A percentile compares a stretch with the other conserved stretches of the same genome.
These are phyloP conservation scores for Atherix ibis DNA, from an alignment of 2,888 invertebrate species.

Conservation along the genomic window DNA sequence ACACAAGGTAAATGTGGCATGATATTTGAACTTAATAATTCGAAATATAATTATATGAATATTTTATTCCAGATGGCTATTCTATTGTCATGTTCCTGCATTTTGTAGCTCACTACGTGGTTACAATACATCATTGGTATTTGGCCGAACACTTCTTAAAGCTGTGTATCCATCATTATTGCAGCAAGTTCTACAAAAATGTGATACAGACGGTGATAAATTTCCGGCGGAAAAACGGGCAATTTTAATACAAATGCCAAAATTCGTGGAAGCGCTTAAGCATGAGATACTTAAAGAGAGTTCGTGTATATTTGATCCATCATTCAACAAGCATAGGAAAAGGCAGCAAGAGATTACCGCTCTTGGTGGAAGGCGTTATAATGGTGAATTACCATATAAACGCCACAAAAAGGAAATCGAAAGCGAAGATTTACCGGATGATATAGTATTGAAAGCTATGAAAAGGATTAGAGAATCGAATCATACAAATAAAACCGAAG, in stretches of 20 bases:
- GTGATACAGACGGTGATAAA: constrained; percentile 73
- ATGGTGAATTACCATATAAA: constrained; percentile 7
- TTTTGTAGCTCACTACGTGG: constrained; percentile 87
- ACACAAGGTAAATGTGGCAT: constrained; percentile 57
- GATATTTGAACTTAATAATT: too few relatives aligned
- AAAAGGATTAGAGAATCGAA: constrained; percentile 70
- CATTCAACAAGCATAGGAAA: constrained; percentile 41
- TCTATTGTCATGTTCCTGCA: constrained; percentile 89
- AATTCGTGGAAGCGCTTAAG: constrained; percentile 75
- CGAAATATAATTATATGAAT: too few relatives aligned
- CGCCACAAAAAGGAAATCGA: constrained; percentile 24
- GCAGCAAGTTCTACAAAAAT: constrained; percentile 79
- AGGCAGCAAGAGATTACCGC: constrained; percentile 22
- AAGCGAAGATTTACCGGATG: constrained; percentile 55
- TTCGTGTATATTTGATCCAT: constrained; percentile 89
- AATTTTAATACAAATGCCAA: constrained; percentile 79
- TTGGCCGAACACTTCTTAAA: constrained; percentile 72
- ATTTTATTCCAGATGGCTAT: constrained; percentile 57
- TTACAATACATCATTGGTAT: constrained; percentile 79
- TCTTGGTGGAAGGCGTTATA: constrained; percentile 15
- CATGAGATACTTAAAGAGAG: constrained; percentile 71
- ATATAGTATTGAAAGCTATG: constrained; percentile 66
- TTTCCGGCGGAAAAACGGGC: constrained; percentile 72
- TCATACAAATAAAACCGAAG: constrained; percentile 44
- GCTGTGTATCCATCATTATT: constrained; percentile 71